phyloP scores from a whole-genome alignment of 2,113 vertebrate genomes.

The Protobothrops flavoviridis region DNA sequence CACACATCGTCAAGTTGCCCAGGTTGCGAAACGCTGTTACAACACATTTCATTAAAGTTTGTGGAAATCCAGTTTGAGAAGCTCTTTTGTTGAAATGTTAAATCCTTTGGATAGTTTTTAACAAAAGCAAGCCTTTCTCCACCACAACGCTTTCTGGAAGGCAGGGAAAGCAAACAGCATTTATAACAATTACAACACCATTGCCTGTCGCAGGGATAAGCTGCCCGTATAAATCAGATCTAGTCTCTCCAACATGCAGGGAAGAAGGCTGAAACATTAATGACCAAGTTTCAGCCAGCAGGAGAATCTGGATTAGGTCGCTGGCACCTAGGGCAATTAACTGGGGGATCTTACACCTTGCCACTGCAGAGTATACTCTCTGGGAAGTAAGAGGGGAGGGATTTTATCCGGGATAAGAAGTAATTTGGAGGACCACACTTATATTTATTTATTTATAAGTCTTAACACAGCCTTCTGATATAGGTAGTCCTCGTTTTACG shows the following conservation, averaged over 20 bases:
- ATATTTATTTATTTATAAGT: too few species aligned
- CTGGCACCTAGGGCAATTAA: background rate
- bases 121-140: constrained; percentile 7
- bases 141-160: background rate
- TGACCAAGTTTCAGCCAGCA: background rate
- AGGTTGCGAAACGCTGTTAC: background rate
- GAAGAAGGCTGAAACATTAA: background rate
- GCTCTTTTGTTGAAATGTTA: constrained; percentile 12
- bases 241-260: background rate
- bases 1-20: background rate
- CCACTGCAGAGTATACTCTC: background rate
- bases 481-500: background rate
- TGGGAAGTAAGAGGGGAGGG: background rate
- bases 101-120: constrained; percentile 6
- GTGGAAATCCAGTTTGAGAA: background rate
- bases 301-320: background rate
- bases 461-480: background rate
- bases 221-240: background rate
- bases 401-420: background rate
- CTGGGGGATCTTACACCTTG: background rate
- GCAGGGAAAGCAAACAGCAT: background rate
- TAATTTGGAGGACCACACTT: background rate
- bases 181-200: constrained; percentile 14
- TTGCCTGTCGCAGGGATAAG: background rate
- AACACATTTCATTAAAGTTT: background rate